Evolutionary conservation across 2,113 vertebrate species (phyloP), one percentile per base, ranked within the genome.

Genomic region (Mesocricetus auratus): DNA sequence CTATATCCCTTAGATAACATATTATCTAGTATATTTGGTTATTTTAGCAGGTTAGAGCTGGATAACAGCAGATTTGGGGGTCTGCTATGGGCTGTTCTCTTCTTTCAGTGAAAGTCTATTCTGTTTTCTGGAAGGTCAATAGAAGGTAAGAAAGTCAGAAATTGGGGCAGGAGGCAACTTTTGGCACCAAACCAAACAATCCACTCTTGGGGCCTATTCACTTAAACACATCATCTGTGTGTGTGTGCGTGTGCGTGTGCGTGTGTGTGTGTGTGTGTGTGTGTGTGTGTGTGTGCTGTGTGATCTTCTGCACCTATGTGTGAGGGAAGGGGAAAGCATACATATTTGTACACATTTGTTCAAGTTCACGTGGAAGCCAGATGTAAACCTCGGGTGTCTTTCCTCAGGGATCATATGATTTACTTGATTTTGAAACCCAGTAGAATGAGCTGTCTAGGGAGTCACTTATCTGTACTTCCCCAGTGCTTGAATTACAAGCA

Each of bases 141-240:
- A 74, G 4, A 68, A 60, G n/a, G 15, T n/a, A 24, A 33, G 19
- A 42, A 33, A 62, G 0, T 36, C 12, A 86, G 0, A 69, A n/a
- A 62, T 26, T 31, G 4, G 2, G 22, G 1, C 8, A 7, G 15
- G 15, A 7, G 9, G 0, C 58, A 19, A 29, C 45, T 19, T 8
- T 13, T 94, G 3, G 1, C 8, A 81, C 0, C 53, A 50, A 66
- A 47, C 2, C 12, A 21, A 26, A 6, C 33, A 73, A 73, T 53
- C 10, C 17, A 68, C 16, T 26, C 42, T 64, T 29, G 11, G 45
- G 12, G 16, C 24, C 24, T 24, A 15, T 39, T 11, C 5, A 53
- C 12, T 73, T 75, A 75, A 31, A 1, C 3, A 21, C 36, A 68
- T 81, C 31, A 53, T 53, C 16, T 45, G 10, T 75, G 19, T 75